Conservation (phyloP, 2,888 invertebrate species). For the Melinaea marsaeus region DNA sequence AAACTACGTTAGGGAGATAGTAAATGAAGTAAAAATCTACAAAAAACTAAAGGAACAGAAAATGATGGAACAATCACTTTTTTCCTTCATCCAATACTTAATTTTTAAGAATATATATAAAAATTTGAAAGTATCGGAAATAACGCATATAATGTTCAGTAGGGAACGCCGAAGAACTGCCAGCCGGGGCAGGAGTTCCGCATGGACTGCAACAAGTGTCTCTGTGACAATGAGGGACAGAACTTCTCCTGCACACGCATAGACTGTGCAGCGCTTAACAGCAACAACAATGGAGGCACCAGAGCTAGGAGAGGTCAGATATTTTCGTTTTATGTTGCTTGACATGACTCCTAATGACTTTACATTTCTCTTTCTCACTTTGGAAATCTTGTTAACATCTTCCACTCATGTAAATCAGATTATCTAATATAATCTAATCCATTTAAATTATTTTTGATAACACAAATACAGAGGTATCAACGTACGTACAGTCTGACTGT, state of each 20-base stretch:
- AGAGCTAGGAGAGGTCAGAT: slow-evolving; percentile 56
- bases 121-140: slow-evolving; percentile 25
- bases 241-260: slow-evolving; percentile 70
- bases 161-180: slow-evolving; percentile 61
- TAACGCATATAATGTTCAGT: slow-evolving; percentile 45
- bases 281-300: slow-evolving; percentile 43
- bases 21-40: too few species aligned
- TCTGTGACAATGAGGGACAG: slow-evolving; percentile 63
- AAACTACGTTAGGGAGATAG: too few species aligned
- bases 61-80: too few species aligned
- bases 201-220: slow-evolving; percentile 72
- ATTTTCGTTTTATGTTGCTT: neutral
- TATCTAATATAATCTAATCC: too few species aligned
- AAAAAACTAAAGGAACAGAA: too few species aligned
- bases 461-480: slow-evolving; percentile 43
- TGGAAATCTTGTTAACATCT: too few species aligned
- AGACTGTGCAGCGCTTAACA: slow-evolving; percentile 58
- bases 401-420: too few species aligned
- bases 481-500: slow-evolving; percentile 47
- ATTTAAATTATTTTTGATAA: too few species aligned
- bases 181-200: slow-evolving; percentile 66
- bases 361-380: too few species aligned
- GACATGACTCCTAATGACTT: too few species aligned
- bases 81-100: neutral
- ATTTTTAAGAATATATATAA: neutral